Evolutionary conservation across 2,113 vertebrate genomes (phyloP).

Genomic region (Saccopteryx leptura): DNA sequence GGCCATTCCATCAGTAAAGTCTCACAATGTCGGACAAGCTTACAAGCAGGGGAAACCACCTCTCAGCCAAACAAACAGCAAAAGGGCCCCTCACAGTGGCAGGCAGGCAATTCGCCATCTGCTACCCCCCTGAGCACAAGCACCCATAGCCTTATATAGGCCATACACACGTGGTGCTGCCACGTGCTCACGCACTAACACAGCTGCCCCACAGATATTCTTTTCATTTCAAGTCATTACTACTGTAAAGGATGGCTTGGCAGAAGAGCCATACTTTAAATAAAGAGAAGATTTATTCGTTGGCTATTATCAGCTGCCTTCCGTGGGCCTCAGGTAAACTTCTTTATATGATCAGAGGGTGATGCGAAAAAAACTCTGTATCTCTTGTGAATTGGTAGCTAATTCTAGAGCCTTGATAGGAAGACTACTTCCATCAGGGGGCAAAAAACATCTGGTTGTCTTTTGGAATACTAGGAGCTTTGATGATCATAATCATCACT

Average conservation of each 20-base stretch:
- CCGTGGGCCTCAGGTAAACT: not conserved
- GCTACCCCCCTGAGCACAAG: too few relatives aligned
- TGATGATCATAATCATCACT: not conserved
- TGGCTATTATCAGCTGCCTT: not conserved
- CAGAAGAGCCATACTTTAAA: not conserved
- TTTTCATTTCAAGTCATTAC: slow-evolving; percentile 40
- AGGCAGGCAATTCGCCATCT: too few relatives aligned
- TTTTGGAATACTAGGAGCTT: not conserved
- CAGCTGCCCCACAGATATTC: not conserved
- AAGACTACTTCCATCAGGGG: not conserved
- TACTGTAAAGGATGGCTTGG: not conserved
- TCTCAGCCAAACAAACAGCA: too few relatives aligned
- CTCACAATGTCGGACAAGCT: too few relatives aligned
- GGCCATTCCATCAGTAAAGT: too few relatives aligned
- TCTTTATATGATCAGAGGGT: not conserved
- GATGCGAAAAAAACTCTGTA: not conserved
- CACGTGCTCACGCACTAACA: too few relatives aligned
- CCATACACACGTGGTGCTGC: too few relatives aligned
- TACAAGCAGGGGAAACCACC: too few relatives aligned
- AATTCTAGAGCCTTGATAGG: slow-evolving; percentile 8
- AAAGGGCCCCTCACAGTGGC: too few relatives aligned
- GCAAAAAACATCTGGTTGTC: not conserved
- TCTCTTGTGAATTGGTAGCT: slow-evolving; percentile 3
- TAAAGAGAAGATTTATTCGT: not conserved
- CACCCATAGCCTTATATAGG: too few relatives aligned